Evolutionary conservation across 2,113 vertebrate species (phyloP).

Genomic region (Cololabis saira): DNA sequence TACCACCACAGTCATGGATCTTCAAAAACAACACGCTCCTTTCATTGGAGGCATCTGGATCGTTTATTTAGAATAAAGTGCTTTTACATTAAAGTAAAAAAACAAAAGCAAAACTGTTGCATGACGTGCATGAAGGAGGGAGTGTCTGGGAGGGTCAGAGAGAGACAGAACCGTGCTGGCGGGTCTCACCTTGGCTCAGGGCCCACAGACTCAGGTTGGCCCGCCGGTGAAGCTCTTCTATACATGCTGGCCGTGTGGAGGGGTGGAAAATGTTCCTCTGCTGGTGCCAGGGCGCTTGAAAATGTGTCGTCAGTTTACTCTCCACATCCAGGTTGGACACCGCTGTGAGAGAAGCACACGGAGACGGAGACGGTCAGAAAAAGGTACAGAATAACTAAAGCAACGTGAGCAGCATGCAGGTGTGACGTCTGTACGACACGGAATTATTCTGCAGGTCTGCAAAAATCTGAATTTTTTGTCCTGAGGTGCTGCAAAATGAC

Average conservation of each 20-base stretch:
- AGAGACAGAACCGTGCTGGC: not conserved
- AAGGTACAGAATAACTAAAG: not conserved
- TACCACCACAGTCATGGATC: conserved; percentile 1
- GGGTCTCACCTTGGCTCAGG: conserved; percentile 84
- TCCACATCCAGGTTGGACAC: conserved; percentile 95
- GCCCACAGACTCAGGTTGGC: conserved; percentile 89
- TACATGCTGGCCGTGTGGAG: conserved; percentile 88
- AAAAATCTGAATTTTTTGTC: too few relatives aligned
- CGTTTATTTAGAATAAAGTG: not conserved
- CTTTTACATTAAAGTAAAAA: not conserved
- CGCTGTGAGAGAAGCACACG: conserved; percentile 78
- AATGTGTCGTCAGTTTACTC: conserved; percentile 92
- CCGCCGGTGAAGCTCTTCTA: conserved; percentile 90
- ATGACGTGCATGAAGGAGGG: not conserved
- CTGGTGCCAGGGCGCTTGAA: conserved; percentile 89
- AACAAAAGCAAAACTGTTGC: not conserved
- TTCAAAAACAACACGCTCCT: too few relatives aligned
- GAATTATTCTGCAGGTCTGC: too few relatives aligned
- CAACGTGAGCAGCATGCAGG: too few relatives aligned
- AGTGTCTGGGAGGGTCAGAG: not conserved
- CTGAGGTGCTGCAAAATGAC: too few relatives aligned
- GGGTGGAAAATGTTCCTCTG: conserved; percentile 91
- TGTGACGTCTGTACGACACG: too few relatives aligned
- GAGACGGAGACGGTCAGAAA: conserved; percentile 9
- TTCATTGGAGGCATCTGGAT: too few relatives aligned